Evolutionary conservation across 2,797 vertebrate species (phyloP).

Genomic region (Luscinia megarhynchos): DNA sequence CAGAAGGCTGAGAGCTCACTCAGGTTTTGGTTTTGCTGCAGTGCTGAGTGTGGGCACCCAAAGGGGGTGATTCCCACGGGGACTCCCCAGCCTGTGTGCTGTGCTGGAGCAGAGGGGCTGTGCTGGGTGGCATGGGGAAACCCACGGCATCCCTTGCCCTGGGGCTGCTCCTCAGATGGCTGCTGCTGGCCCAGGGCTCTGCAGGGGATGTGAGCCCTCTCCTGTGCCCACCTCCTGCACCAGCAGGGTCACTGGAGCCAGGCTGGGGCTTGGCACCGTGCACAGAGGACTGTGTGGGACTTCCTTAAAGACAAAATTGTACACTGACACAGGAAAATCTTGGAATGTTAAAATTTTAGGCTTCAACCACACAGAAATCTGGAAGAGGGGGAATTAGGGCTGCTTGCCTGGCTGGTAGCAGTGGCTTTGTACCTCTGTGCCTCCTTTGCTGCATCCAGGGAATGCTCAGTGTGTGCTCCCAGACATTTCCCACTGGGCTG

Average conservation of each 20-base stretch:
- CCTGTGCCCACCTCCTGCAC: rapidly evolving
- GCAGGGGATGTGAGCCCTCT: background rate
- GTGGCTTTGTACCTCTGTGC: background rate
- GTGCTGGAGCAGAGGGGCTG: rapidly evolving
- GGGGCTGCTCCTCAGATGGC: background rate
- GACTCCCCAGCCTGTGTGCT: background rate
- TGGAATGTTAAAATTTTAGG: background rate
- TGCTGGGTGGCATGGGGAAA: background rate
- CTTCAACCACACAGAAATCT: background rate
- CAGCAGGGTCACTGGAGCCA: rapidly evolving
- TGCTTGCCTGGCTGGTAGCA: background rate
- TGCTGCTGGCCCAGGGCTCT: background rate
- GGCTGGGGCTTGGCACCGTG: background rate
- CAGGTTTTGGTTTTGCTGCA: background rate
- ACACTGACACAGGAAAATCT: background rate
- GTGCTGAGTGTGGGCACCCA: background rate
- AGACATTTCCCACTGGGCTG: background rate
- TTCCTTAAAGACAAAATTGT: background rate
- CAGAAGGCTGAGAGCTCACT: background rate
- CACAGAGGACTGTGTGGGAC: rapidly evolving
- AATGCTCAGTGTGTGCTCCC: background rate
- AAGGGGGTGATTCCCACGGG: background rate
- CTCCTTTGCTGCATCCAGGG: background rate
- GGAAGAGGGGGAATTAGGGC: background rate
- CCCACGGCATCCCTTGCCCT: rapidly evolving